A percentile compares a stretch with the other conserved stretches of the same genome.
Conservation (phyloP, 2,888 invertebrate species). For the Drosophila paracracens region DNA sequence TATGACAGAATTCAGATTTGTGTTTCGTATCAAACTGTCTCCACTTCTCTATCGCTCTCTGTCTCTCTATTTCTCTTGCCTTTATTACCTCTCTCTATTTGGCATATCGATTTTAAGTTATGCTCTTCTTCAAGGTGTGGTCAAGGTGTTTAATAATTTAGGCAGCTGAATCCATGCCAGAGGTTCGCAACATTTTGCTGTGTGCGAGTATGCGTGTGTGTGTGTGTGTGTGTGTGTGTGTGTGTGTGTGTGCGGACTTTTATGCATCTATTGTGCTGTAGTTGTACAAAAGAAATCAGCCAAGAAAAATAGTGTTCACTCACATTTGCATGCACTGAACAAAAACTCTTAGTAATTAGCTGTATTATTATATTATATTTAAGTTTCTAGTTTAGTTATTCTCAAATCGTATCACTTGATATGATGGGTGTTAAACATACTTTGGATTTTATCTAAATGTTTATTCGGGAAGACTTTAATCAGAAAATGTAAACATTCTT, state of each 20-base stretch:
- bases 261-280: constrained; percentile 63
- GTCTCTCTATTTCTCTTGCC: background rate
- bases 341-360: background rate
- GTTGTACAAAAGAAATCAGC: constrained; percentile 70
- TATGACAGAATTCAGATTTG: background rate
- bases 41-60: background rate
- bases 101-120: constrained; percentile 36
- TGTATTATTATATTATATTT: background rate
- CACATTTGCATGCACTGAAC: constrained; percentile 29
- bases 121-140: constrained; percentile 29
- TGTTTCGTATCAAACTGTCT: background rate
- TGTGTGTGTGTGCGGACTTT: constrained; percentile 35
- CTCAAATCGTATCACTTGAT: background rate
- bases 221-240: constrained; percentile 5
- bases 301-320: constrained; percentile 31
- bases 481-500: background rate
- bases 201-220: constrained; percentile 1
- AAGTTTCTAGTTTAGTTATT: background rate
- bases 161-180: constrained; percentile 35
- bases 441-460: background rate
- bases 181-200: constrained; percentile 22
- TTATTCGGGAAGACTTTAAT: background rate
- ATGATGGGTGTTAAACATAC: background rate
- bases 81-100: constrained; percentile 3
- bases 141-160: constrained; percentile 68